Base-by-base conservation (phyloP, 2,797 vertebrate species). In the Amblyopsis hoosieri region DNA sequence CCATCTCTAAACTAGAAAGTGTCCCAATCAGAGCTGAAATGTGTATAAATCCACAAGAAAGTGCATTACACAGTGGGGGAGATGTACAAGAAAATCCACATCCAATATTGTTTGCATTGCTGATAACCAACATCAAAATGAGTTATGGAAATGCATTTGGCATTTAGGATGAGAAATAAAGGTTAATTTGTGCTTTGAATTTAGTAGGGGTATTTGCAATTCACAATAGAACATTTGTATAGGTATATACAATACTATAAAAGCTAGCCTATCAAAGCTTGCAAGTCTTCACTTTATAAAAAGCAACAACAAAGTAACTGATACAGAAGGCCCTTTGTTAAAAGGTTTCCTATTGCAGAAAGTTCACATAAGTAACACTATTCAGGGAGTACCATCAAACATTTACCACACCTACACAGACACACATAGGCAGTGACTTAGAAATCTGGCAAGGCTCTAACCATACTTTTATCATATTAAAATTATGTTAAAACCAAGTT, bases 131-230 rank as follows among this genome's bases (percentile, higher is more conserved):
- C 78, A 78, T 82, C 72, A 50, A 52, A 31, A 76, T 60, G 78
- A 73, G 74, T 71, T 84, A 76, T 80, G 78, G 77, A 82, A 83
- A 83, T 79, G 85, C 86, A 89, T 90, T 91, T 91, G 90, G 89
- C 88, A 89, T 90, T 85, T 75, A 81, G 64, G 75, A 83, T 59
- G 58, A 76, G 76, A 82, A 80, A 83, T 75, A 83, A 82, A 71
- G 64, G 64, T 74, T 69, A 75, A 83, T 76, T 88, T 90, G 89
- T 90, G 89, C 88, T 91, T 90, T 90, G 55, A 78, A 78, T 88
- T 88, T 80, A 75, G 79, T 51, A 33, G 48, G 51, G 74, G 53
- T 65, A 13, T 51, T 76, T 71, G 67, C 60, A 9, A 62, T 83
- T 87, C 82, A 89, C 79, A 88, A 86, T 84, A 85, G 74, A 80